Conservation (phyloP, 2,888 invertebrate species). For the Coecobrya sp. region DNA sequence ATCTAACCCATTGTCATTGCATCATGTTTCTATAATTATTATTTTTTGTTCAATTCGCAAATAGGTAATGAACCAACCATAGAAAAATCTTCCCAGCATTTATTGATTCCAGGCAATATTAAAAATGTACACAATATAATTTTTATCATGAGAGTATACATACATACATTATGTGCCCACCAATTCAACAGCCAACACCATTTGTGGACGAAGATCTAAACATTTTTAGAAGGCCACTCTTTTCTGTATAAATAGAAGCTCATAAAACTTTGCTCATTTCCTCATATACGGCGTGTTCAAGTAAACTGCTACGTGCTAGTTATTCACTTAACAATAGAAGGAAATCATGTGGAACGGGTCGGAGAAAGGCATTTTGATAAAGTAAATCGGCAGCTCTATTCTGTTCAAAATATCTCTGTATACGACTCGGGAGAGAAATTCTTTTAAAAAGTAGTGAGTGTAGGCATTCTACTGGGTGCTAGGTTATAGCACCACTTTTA, state of each 20-base stretch:
- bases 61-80: too few species aligned
- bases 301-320: conserved; percentile 29
- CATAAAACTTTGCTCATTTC: conserved; percentile 43
- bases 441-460: neutral
- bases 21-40: too few species aligned
- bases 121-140: neutral
- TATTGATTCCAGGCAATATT: neutral
- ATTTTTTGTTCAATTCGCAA: too few species aligned
- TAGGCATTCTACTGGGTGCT: neutral
- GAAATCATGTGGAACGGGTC: conserved; percentile 65
- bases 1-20: too few species aligned
- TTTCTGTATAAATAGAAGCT: conserved; percentile 30
- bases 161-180: neutral
- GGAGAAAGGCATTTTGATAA: conserved; percentile 63
- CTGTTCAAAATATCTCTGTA: conserved; percentile 13
- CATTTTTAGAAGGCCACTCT: conserved; percentile 8
- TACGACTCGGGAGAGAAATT: neutral
- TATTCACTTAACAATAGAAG: conserved; percentile 59
- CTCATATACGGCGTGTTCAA: conserved; percentile 11
- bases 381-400: conserved; percentile 9
- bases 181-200: neutral
- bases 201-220: conserved; percentile 4
- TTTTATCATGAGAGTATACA: neutral
- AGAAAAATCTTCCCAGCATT: neutral
- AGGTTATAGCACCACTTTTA: conserved; percentile 31